A percentile compares a stretch with the other conserved stretches of the same genome.
phyloP scores from a whole-genome alignment of 2,888 invertebrate genomes.

The Congeria kusceri region DNA sequence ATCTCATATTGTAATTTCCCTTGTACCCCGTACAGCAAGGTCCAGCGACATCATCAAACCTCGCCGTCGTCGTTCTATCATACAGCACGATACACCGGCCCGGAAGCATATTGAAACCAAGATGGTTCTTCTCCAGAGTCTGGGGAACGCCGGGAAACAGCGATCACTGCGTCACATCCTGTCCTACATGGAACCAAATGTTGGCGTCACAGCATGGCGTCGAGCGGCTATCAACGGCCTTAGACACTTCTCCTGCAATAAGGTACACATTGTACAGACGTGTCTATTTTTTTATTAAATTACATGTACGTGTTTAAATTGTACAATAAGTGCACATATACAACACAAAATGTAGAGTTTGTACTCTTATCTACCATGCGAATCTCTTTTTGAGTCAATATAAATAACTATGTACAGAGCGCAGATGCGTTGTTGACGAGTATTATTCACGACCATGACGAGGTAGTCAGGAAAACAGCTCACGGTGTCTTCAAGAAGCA shows the following conservation, averaged over 20 bases:
- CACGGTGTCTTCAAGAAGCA: constrained; percentile 55
- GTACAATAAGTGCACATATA: no score
- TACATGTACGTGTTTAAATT: no score
- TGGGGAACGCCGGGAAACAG: constrained; percentile 72
- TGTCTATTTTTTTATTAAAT: no score
- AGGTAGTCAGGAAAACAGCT: constrained; percentile 65
- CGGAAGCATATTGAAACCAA: constrained; percentile 67
- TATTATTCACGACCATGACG: constrained; percentile 63
- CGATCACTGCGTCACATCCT: constrained; percentile 65
- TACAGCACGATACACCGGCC: constrained; percentile 38
- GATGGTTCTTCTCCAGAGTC: constrained; percentile 68
- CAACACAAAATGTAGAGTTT: no score
- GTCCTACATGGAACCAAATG: constrained; percentile 67
- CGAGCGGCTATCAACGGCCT: constrained; percentile 69
- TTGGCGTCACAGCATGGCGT: constrained; percentile 66
- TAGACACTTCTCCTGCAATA: constrained; percentile 68
- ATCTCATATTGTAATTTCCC: no score
- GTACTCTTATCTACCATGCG: no score
- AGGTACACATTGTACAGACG: constrained; percentile 48
- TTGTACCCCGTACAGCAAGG: no score
- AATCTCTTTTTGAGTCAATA: no score
- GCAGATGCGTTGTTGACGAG: constrained; percentile 61
- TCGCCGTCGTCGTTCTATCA: constrained; percentile 41
- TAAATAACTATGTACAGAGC: no score
- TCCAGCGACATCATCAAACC: constrained; percentile 55